Evolutionary conservation across 2,113 vertebrate genomes (phyloP), one percentile per base, ranked within the genome.

Genomic region (Trinectes maculatus): DNA sequence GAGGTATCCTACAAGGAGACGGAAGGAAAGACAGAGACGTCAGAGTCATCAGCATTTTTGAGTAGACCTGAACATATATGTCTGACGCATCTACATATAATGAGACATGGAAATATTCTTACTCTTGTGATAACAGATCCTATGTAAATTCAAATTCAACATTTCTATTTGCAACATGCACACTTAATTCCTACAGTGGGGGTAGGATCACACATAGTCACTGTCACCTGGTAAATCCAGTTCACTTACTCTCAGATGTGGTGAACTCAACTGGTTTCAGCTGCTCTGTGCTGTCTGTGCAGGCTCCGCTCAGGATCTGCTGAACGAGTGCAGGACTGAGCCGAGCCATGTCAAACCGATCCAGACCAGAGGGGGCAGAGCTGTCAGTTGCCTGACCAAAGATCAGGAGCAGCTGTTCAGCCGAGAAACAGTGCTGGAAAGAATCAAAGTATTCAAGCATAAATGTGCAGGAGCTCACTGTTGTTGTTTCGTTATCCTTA

Each of bases 251-350:
- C 52, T 93, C 84, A 0, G 79, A 29, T 19, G 4, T 36, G 36
- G 76, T 91, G 46, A 93, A 89, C 0, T 22, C 12, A 22, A 89
- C 85, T 0, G 59, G 63, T 2, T 3, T 6, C 0, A 6, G 6
- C 0, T 37, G 16, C 1, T 39, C 61, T 12, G 48, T 51, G 54
- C 8, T 5, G 1, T 13, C 15, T 3, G 8, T 1, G 53, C 95
- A 96, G 74, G 93, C 91, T n/a, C 85, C 65, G 10, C 94, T 95
- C 57, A 96, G 86, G 56, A 94, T 87, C 84, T 96, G 95, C 77
- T 96, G 95, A 29, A 95, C 21, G 34, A 96, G 84, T 0, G 95
- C 94, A 0, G 95, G 94, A 54, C 94, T 94, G 80, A 96, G 80
- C 1, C 47, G 90, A 16, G 79, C 82, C 86, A 95, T 53, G 55